Evolutionary conservation across 2,888 invertebrate genomes (phyloP).

Genomic region (Andrena dorsata): DNA sequence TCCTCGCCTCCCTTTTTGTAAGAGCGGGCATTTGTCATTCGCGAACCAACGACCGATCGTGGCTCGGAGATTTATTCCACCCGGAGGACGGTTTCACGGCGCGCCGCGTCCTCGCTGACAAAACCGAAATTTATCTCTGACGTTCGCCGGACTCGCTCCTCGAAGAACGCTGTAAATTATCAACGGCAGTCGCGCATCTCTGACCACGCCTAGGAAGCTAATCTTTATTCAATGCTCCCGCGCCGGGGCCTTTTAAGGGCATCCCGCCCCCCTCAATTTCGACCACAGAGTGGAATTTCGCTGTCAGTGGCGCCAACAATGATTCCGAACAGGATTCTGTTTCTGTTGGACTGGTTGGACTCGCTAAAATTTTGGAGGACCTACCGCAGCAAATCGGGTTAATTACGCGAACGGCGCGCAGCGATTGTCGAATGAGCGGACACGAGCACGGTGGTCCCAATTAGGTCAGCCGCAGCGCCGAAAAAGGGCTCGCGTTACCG

Average conservation of each 20-base stretch:
- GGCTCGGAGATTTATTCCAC: conserved; percentile 48
- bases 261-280: background rate
- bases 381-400: conserved; percentile 73
- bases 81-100: conserved; percentile 35
- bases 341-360: conserved; percentile 1
- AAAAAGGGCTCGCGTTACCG: conserved; percentile 77
- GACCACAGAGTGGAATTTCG: background rate
- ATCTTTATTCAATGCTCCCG: conserved; percentile 30
- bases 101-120: conserved; percentile 45
- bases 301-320: background rate
- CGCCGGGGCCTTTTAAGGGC: conserved; percentile 23
- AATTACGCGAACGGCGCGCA: conserved; percentile 63
- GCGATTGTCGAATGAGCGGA: conserved; percentile 62
- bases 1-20: conserved; percentile 32
- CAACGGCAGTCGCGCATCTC: background rate
- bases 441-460: conserved; percentile 80
- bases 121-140: conserved; percentile 48
- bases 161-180: conserved; percentile 38
- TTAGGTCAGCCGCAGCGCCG: conserved; percentile 78
- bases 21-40: conserved; percentile 47
- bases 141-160: conserved; percentile 22
- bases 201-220: conserved; percentile 9
- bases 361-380: conserved; percentile 61
- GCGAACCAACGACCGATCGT: conserved; percentile 45
- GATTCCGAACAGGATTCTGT: background rate